Evolutionary conservation across 2,888 invertebrate genomes (phyloP), one percentile per base, ranked within the genome.

Genomic region (Melinaea menophilus): DNA sequence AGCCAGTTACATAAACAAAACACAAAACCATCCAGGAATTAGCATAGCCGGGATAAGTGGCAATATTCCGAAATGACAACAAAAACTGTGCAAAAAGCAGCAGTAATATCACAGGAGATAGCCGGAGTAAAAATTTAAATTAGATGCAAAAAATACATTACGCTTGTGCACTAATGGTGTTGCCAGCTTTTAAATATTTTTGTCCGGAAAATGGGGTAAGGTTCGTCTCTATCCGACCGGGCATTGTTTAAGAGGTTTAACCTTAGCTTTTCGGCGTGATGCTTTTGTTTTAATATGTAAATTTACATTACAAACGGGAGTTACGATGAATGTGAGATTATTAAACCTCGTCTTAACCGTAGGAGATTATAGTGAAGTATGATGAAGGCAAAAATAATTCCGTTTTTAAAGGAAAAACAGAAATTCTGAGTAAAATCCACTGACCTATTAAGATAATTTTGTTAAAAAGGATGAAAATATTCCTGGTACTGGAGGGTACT

Each of bases 41-140:
- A 65, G 59, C 63, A 59, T 66, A 58, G 56, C 70, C 37, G 61
- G 54, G 58, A 34, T 34, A 65, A 67, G 64, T 66, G 64, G 69
- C 62, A 67, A 67, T 69, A 64, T 61, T 35, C 35, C 51, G 58
- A 62, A 67, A 65, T 65, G 69, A 64, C 66, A 64, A 64, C 60
- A 64, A 69, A 62, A 59, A 69, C 31, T 31, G 12, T n/a, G 31
- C 31, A 51, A 51, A 51, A 51, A 22, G 51, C 51, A 51, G 51
- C 31, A 66, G 66, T 65, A 68, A 69, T 70, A 72, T 70, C 61
- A 70, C 68, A 57, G 61, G 62, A 62, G 70, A 70, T 70, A 66
- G 69, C 66, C 64, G 46, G 67, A 77, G 79, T 83, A 81, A 85
- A 84, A 85, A 84, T 85, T 84, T 80, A 84, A 85, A 85, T 84